Percentiles rank a stretch among this genome's conserved stretches.
Conservation (phyloP, 2,888 invertebrate genomes). For the Patella caerulea region DNA sequence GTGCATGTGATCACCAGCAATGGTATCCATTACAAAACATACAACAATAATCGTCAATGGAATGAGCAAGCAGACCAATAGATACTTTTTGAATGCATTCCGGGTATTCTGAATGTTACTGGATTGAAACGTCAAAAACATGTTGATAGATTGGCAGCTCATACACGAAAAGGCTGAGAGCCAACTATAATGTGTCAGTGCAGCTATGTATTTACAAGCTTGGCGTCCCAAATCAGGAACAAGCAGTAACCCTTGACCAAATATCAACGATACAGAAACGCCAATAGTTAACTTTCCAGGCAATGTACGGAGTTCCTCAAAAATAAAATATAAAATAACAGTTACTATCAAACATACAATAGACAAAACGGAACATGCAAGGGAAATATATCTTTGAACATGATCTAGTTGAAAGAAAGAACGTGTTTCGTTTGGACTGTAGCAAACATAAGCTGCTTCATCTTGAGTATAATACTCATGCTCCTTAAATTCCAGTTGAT, state of each 20-base stretch:
- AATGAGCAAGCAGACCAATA: background rate
- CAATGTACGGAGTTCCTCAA: slow-evolving; percentile 22
- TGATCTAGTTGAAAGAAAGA: background rate
- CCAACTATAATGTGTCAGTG: slow-evolving; percentile 28
- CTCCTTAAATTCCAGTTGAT: background rate
- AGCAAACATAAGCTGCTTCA: background rate
- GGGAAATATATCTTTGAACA: background rate
- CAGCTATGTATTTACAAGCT: slow-evolving; percentile 19
- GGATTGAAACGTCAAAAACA: slow-evolving; percentile 22
- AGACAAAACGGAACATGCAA: slow-evolving; percentile 16
- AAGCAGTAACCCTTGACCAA: slow-evolving; percentile 27
- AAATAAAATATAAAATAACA: slow-evolving; percentile 21
- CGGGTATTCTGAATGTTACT: background rate
- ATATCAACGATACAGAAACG: slow-evolving; percentile 22
- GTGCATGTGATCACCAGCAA: background rate
- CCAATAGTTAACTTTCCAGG: slow-evolving; percentile 29
- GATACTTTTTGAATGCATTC: background rate
- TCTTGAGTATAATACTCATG: background rate
- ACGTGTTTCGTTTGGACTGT: background rate
- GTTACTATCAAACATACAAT: slow-evolving; percentile 19
- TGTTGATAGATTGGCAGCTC: slow-evolving; percentile 22
- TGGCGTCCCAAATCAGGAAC: slow-evolving; percentile 6
- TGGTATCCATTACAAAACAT: background rate
- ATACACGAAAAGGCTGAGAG: slow-evolving; percentile 29
- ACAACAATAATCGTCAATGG: background rate